Base-by-base conservation (phyloP, 2,888 invertebrate species). In the Ceramica pisi region DNA sequence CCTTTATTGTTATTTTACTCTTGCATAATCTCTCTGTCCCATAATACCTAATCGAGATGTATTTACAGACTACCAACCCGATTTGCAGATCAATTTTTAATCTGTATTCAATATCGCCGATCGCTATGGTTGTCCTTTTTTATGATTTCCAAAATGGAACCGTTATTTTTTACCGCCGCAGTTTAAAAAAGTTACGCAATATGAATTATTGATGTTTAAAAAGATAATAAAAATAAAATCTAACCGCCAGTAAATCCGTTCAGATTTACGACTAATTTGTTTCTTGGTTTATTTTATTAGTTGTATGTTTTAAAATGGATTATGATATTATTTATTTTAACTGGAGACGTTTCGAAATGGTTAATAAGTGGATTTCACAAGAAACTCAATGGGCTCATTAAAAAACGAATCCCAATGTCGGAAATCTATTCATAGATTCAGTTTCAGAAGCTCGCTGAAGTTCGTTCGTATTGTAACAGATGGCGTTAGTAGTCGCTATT, bases 1-100 rank as follows among this genome's bases (percentile, higher is more conserved):
- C 81, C 75, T 85, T 81, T 65, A 78, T 80, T 84, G 80, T 78
- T 66, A 75, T 84, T 78, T 78, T 82, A 55, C 60, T 57, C 71
- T 78, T 71, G 57, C 68, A 63, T 77, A 74, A 74, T 65, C 56
- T 50, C 64, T 59, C 69, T 71, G 35, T 70, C n/a, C 23, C n/a
- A 23, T 48, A 67, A 21, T 57, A n/a, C n/a, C n/a, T n/a, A 66
- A 61, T 63, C 31, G 41, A 67, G 68, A 55, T 68, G 51, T 57
- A 46, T 55, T 60, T 26, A 67, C 65, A 69, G 56, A 59, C 44
- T 46, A 59, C 50, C 10, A 65, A 70, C 70, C 41, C 46, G 53
- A 46, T 59, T 56, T 21, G 10, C 46, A 23, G 81, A 80, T 81
- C 55, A 68, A 76, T 71, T 68, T 70, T 67, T 67, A 62, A 71